phyloP scores from a whole-genome alignment of 2,888 invertebrate genomes.

The Apamea anceps region DNA sequence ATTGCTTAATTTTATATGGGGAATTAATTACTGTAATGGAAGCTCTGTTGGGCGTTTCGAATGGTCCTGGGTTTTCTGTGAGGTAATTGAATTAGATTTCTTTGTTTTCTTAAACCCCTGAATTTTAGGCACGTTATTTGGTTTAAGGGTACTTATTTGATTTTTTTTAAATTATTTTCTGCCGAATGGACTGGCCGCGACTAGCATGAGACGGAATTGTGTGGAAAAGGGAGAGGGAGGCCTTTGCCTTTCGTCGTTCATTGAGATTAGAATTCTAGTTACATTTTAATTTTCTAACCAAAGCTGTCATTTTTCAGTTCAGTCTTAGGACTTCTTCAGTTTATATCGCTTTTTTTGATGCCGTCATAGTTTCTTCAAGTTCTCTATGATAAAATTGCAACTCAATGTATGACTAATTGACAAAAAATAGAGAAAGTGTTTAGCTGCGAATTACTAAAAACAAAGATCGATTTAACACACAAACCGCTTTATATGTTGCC shows the following conservation, averaged over 20 bases:
- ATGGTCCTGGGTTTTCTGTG: not conserved
- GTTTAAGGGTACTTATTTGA: not conserved
- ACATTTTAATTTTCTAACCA: not conserved
- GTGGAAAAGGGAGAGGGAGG: not conserved
- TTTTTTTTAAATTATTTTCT: not conserved
- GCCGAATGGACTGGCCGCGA: not conserved
- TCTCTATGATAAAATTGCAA: not conserved
- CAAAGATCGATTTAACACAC: not conserved
- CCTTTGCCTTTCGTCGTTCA: not conserved
- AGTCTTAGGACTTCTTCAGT: not conserved
- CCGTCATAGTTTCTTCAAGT: not conserved
- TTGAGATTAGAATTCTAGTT: not conserved
- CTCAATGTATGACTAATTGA: not conserved
- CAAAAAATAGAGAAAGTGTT: not conserved
- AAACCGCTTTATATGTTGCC: not conserved
- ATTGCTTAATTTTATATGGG: constrained; percentile 15
- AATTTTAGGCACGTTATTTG: not conserved
- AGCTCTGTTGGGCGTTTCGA: not conserved
- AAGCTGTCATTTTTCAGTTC: not conserved
- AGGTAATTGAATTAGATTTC: not conserved
- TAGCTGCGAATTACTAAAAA: not conserved
- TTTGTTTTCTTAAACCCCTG: not conserved
- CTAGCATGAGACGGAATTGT: not conserved
- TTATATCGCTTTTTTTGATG: not conserved
- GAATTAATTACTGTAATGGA: constrained; percentile 19